Conservation (phyloP, 2,113 vertebrate species). For the Phainopepla nitens region DNA sequence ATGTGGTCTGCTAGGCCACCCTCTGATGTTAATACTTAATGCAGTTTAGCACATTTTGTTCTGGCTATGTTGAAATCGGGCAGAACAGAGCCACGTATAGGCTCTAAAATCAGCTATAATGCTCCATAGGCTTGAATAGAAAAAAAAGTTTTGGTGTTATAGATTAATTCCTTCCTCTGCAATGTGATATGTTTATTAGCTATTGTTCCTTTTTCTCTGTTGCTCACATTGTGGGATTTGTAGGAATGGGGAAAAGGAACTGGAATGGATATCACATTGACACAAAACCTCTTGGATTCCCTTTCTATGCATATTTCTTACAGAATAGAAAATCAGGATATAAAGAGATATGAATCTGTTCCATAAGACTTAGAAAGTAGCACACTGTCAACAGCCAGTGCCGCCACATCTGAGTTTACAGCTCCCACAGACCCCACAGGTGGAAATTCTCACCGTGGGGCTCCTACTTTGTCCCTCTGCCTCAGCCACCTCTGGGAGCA, state of each 20-base stretch:
- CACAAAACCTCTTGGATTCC: background rate
- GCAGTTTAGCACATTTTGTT: background rate
- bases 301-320: background rate
- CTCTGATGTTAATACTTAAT: background rate
- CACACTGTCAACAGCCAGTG: background rate
- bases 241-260: background rate
- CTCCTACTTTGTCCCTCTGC: background rate
- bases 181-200: background rate
- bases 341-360: background rate
- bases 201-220: background rate
- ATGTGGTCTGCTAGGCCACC: background rate
- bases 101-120: background rate
- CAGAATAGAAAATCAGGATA: background rate
- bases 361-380: background rate
- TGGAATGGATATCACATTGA: background rate
- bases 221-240: background rate
- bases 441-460: fast-evolving
- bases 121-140: background rate
- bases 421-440: background rate
- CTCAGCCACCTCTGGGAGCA: background rate
- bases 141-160: background rate
- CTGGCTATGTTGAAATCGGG: background rate
- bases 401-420: background rate
- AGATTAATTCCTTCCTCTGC: background rate
- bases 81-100: background rate